Evolutionary conservation across 2,888 invertebrate genomes (phyloP).

Genomic region (Gisinianus flammeolus): DNA sequence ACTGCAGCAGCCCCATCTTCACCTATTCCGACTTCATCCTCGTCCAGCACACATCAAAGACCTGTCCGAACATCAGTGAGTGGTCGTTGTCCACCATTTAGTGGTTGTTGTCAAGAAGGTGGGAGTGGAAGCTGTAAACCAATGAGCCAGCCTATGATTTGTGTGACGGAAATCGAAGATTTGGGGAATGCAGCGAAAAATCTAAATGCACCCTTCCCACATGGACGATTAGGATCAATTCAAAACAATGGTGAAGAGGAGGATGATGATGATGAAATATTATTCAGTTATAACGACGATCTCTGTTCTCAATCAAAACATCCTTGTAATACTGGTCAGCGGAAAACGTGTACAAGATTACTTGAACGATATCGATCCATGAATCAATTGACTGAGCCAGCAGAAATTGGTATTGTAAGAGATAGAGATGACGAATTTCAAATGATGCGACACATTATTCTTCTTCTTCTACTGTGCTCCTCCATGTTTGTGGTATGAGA

Average conservation of each 20-base stretch:
- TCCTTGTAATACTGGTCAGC: conserved; percentile 51
- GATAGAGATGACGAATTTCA: conserved; percentile 65
- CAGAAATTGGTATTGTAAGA: conserved; percentile 59
- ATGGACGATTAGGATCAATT: not conserved
- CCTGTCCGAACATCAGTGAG: not conserved
- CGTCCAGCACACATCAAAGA: not conserved
- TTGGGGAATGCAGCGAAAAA: conserved; percentile 28
- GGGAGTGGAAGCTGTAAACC: conserved; percentile 29
- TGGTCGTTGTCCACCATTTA: conserved; percentile 32
- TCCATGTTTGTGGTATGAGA: conserved; percentile 86
- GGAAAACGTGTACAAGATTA: conserved; percentile 56
- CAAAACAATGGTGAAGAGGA: conserved; percentile 60
- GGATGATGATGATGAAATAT: conserved; percentile 65
- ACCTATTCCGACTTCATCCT: not conserved
- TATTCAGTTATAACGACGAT: conserved; percentile 57
- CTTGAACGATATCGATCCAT: conserved; percentile 58
- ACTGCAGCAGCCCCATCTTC: not conserved
- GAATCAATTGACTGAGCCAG: conserved; percentile 59
- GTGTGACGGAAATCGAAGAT: conserved; percentile 57
- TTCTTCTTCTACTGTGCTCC: conserved; percentile 78
- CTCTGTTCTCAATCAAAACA: conserved; percentile 55
- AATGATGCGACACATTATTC: conserved; percentile 78
- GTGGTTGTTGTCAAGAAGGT: conserved; percentile 40
- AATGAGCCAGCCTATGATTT: conserved; percentile 35
- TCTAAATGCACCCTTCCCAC: not conserved